Percentiles rank a stretch among this genome's conserved stretches.
Evolutionary conservation across 2,113 vertebrate species (phyloP).

Genomic region (Benitochromis conjunctus): DNA sequence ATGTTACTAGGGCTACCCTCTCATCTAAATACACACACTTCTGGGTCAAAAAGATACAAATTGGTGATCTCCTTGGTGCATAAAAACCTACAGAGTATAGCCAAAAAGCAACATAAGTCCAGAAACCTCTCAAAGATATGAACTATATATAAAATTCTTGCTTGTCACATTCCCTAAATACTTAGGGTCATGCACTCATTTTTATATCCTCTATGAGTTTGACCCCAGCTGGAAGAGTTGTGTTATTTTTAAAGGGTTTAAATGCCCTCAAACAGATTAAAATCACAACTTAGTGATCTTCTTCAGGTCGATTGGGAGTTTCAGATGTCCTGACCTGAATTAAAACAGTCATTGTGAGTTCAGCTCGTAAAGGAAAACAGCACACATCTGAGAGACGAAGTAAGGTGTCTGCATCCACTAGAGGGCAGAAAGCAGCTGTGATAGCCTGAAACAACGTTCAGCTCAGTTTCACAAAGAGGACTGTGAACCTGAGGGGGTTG

Average conservation of each 20-base stretch:
- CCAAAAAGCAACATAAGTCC: not conserved
- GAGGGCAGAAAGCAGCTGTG: constrained; percentile 47
- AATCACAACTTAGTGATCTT: not conserved
- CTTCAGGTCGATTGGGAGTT: not conserved
- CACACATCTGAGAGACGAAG: not conserved
- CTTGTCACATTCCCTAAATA: not conserved
- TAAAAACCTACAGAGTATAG: not conserved
- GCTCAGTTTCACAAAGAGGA: not conserved
- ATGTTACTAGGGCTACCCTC: not conserved
- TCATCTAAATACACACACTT: not conserved
- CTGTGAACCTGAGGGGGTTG: not conserved
- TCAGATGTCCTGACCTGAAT: not conserved
- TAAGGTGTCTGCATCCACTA: constrained; percentile 30
- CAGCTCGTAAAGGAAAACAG: not conserved
- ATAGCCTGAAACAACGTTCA: not conserved
- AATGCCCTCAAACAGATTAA: not conserved
- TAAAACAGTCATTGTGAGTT: not conserved
- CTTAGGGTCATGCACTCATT: not conserved
- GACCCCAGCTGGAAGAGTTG: not conserved
- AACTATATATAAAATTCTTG: not conserved
- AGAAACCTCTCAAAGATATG: not conserved
- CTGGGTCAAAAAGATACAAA: not conserved
- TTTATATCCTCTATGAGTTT: not conserved
- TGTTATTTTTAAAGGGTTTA: not conserved
- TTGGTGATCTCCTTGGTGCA: not conserved